These are phyloP conservation scores for Ernsta delagoae DNA, from an alignment of 2,888 invertebrate species.

Conservation along the genomic window DNA sequence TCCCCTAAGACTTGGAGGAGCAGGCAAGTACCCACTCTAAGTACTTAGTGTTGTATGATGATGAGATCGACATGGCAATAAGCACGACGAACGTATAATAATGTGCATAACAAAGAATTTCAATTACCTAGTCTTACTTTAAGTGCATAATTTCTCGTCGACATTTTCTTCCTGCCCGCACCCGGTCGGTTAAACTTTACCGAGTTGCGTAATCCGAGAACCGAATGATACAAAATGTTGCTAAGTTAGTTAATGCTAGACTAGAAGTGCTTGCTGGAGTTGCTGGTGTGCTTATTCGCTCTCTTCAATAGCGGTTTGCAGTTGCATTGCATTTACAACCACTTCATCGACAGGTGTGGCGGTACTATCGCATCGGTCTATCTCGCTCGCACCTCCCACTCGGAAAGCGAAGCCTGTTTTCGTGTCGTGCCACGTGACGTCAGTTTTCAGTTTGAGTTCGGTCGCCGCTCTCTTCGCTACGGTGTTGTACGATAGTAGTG, in stretches of 20 bases:
- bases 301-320: slow-evolving; percentile 45
- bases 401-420: slow-evolving; percentile 40
- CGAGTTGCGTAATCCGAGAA: slow-evolving; percentile 51
- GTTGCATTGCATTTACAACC: slow-evolving; percentile 39
- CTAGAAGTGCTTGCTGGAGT: not conserved
- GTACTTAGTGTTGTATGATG: no score
- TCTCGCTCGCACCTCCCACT: slow-evolving; percentile 46
- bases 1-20: no score
- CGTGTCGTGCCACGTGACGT: slow-evolving; percentile 52
- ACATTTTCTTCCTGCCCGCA: slow-evolving; percentile 55
- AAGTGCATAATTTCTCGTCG: slow-evolving; percentile 48
- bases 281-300: slow-evolving; percentile 43
- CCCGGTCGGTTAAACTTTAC: slow-evolving; percentile 47
- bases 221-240: slow-evolving; percentile 44
- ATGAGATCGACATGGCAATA: no score
- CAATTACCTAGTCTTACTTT: slow-evolving; percentile 47
- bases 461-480: slow-evolving; percentile 60
- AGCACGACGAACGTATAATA: no score
- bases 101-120: slow-evolving; percentile 46
- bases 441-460: slow-evolving; percentile 59
- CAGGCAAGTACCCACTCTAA: no score
- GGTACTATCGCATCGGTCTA: slow-evolving; percentile 48
- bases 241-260: not conserved
- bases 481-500: slow-evolving; percentile 42
- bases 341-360: slow-evolving; percentile 64